Percentiles rank a stretch among this genome's conserved stretches.
These are phyloP conservation scores for Thalpophila matura DNA, from an alignment of 2,888 invertebrate genomes.

Conservation along the genomic window DNA sequence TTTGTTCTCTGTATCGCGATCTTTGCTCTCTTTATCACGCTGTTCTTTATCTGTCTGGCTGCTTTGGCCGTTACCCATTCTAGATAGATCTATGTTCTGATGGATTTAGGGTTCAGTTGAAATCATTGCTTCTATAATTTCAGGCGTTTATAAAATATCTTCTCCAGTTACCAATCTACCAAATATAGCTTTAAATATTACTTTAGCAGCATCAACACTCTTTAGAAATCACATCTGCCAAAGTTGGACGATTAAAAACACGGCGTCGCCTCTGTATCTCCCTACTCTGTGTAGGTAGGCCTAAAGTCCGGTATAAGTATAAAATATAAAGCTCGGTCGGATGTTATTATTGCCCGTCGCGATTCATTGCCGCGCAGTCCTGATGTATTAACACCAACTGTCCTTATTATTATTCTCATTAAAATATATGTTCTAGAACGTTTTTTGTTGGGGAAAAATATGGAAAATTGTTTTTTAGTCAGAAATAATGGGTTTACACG, in stretches of 20 bases:
- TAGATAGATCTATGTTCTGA: too few relatives aligned
- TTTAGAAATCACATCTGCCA: too few relatives aligned
- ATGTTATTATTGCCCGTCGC: constrained; percentile 67
- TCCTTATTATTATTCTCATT: constrained; percentile 43
- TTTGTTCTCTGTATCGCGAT: too few relatives aligned
- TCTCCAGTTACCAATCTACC: too few relatives aligned
- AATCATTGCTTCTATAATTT: too few relatives aligned
- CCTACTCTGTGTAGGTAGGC: constrained; percentile 53
- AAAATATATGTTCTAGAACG: constrained; percentile 47
- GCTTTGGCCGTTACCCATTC: too few relatives aligned
- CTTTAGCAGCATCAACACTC: too few relatives aligned
- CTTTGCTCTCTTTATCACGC: too few relatives aligned
- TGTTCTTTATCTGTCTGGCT: too few relatives aligned
- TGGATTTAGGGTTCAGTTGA: too few relatives aligned
- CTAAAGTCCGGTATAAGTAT: constrained; percentile 58
- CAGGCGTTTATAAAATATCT: too few relatives aligned
- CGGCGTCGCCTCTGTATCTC: constrained; percentile 15
- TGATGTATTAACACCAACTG: constrained; percentile 59
- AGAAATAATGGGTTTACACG: constrained; percentile 2
- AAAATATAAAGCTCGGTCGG: constrained; percentile 63
- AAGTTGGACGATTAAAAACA: background rate
- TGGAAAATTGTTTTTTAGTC: constrained; percentile 25
- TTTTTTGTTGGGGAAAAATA: background rate
- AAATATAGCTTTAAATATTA: too few relatives aligned
- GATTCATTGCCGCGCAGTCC: constrained; percentile 61